Percentiles rank a stretch among this genome's conserved stretches.
Conservation (phyloP, 2,113 vertebrate species). For the Acinonyx jubatus region DNA sequence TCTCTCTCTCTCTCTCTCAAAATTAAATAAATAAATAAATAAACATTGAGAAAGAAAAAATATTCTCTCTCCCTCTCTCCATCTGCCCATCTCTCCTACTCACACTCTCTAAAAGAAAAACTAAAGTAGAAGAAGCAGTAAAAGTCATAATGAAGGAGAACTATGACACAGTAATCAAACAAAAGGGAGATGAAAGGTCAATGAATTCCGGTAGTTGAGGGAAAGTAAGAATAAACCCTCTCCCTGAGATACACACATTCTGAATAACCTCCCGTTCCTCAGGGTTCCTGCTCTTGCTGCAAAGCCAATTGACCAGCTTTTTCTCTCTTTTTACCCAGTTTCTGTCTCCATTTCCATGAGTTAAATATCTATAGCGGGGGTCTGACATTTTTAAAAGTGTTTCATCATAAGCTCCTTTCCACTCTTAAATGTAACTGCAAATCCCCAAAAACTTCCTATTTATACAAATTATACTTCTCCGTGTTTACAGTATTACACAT, state of each 20-base stretch:
- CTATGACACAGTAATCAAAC: neutral
- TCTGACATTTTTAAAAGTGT: neutral
- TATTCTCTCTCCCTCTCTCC: too few species aligned
- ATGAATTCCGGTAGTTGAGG: neutral
- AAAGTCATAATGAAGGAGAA: neutral
- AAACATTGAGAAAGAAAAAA: too few species aligned
- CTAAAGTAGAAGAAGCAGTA: neutral
- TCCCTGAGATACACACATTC: neutral
- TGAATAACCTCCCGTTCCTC: neutral
- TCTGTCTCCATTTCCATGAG: neutral
- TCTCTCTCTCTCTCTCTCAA: too few species aligned
- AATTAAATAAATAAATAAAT: too few species aligned
- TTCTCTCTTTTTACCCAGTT: neutral
- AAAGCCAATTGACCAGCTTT: neutral
- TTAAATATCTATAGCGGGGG: neutral
- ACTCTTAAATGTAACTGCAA: neutral
- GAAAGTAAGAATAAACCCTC: neutral
- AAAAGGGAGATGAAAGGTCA: neutral
- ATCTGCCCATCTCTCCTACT: too few species aligned
- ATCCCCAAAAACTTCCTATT: neutral
- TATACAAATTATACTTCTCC: neutral
- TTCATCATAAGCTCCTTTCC: neutral
- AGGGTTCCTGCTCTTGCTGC: neutral
- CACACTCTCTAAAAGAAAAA: too few species aligned
- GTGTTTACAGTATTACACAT: neutral